Conservation (phyloP, 2,113 vertebrate genomes). For the Alethe diademata region DNA sequence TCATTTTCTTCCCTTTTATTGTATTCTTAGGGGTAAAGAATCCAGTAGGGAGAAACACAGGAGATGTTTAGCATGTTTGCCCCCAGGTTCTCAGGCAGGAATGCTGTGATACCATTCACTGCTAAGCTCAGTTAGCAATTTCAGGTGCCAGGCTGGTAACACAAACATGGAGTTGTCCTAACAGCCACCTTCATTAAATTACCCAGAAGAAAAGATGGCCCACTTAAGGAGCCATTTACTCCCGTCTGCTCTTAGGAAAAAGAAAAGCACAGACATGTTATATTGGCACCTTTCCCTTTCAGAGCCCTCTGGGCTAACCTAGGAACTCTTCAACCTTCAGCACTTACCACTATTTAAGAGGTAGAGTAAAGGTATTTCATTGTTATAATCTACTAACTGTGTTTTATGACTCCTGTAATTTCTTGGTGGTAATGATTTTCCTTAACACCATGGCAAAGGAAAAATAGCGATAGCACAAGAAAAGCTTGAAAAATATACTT, state of each 20-base stretch:
- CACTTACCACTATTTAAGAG: not conserved
- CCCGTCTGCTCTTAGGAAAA: not conserved
- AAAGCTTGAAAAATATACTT: conserved; percentile 11
- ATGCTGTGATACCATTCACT: not conserved
- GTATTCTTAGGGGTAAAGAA: not conserved
- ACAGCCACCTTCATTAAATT: not conserved
- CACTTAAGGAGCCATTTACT: not conserved
- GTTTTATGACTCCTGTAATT: not conserved
- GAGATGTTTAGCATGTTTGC: not conserved
- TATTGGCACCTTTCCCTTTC: not conserved
- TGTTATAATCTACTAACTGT: not conserved
- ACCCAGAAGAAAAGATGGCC: not conserved
- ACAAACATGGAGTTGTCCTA: not conserved
- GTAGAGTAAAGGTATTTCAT: not conserved
- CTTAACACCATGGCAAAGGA: not conserved
- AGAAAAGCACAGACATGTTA: not conserved
- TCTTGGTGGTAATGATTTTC: not conserved
- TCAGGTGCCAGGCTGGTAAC: not conserved
- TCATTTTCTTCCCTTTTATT: not conserved
- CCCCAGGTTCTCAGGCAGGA: not conserved
- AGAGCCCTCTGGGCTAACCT: not conserved
- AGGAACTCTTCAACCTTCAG: not conserved
- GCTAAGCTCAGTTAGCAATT: not conserved
- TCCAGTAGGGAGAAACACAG: not conserved
- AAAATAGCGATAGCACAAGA: not conserved